phyloP scores from a whole-genome alignment of 1,140 invertebrate genomes.

The Aphis gossypii region DNA sequence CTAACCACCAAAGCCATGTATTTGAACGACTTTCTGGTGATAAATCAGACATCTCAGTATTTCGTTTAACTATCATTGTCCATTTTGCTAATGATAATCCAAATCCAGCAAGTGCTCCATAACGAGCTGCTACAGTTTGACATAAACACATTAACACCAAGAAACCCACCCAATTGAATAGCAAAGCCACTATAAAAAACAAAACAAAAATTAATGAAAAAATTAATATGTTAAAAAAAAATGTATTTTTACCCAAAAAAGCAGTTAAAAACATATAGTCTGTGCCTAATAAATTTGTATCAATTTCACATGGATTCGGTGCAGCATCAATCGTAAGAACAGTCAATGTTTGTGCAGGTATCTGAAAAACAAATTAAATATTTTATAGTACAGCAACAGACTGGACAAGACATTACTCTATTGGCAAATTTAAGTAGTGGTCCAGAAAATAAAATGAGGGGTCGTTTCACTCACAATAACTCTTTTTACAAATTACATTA shows the following conservation, averaged over 20 bases:
- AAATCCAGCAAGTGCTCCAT: conserved; percentile 90
- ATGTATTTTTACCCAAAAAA: conserved; percentile 74
- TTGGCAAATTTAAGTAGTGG: not conserved
- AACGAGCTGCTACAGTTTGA: conserved; percentile 90
- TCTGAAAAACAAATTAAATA: conserved; percentile 32
- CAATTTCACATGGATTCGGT: conserved; percentile 58
- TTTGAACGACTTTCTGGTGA: conserved; percentile 74
- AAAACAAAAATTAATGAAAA: not conserved
- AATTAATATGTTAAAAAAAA: not conserved
- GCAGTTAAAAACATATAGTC: conserved; percentile 88
- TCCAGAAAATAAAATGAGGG: not conserved
- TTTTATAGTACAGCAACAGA: not conserved
- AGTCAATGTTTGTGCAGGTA: conserved; percentile 49
- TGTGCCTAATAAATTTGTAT: conserved; percentile 73
- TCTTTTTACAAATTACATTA: not conserved
- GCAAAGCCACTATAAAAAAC: conserved; percentile 74
- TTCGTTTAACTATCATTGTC: conserved; percentile 92
- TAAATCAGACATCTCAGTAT: conserved; percentile 75
- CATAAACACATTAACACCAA: conserved; percentile 90
- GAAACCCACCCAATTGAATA: conserved; percentile 96
- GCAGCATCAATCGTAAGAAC: conserved; percentile 65
- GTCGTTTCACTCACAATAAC: not conserved
- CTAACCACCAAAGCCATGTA: conserved; percentile 89
- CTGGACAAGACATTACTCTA: not conserved
- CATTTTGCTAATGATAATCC: conserved; percentile 92